Evolutionary conservation across 1,140 invertebrate species (phyloP).

Genomic region (Cherax quadricarinatus): DNA sequence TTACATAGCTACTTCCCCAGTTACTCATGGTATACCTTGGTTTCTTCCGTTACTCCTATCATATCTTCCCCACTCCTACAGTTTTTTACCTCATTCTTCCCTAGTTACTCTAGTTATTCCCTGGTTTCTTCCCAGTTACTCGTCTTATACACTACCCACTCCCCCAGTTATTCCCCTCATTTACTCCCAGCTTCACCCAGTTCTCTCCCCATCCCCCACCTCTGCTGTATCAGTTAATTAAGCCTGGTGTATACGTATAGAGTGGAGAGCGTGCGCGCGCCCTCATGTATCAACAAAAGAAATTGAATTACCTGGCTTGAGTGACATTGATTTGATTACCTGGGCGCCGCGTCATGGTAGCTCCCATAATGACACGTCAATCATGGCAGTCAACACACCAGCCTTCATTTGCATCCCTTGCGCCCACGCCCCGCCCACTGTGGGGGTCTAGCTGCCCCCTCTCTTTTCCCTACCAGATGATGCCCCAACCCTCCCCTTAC

Average conservation of each 20-base stretch:
- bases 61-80: not conserved
- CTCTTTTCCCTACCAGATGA: no score
- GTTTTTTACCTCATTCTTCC: not conserved
- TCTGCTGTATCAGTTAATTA: no score
- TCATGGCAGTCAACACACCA: constrained; percentile 28
- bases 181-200: no score
- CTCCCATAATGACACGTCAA: constrained; percentile 40
- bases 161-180: not conserved
- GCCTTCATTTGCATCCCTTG: constrained; percentile 1
- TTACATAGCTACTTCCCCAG: no score
- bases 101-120: not conserved
- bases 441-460: no score
- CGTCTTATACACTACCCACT: not conserved
- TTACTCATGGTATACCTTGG: no score
- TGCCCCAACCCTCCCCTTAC: no score
- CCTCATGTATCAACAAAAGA: constrained; percentile 50
- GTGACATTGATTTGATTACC: constrained; percentile 58
- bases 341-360: constrained; percentile 21
- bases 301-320: constrained; percentile 51
- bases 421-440: not conserved
- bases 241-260: not conserved
- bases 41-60: no score
- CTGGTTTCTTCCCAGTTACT: not conserved
- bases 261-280: not conserved
- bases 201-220: no score